Evolutionary conservation across 2,888 invertebrate genomes (phyloP).

Genomic region (Acanthoscelides obtectus): DNA sequence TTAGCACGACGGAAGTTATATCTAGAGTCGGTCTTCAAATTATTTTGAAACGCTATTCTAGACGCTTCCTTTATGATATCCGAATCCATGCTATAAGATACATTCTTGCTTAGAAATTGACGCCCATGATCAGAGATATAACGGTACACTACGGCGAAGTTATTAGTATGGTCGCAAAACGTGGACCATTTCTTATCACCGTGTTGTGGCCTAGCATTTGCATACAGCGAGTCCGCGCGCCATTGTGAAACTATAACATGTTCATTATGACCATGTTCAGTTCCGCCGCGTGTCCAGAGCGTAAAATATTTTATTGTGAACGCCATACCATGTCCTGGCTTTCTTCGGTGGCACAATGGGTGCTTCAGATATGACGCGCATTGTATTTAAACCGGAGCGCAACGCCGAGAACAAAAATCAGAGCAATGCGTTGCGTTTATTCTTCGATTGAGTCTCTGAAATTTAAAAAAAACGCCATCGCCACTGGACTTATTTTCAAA

Average conservation of each 20-base stretch:
- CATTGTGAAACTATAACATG: slow-evolving; percentile 35
- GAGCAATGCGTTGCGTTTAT: too few species aligned
- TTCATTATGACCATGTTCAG: slow-evolving; percentile 38
- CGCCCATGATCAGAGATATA: background rate
- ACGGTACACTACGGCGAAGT: background rate
- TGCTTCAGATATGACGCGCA: background rate
- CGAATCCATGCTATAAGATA: background rate
- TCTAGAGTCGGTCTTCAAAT: too few species aligned
- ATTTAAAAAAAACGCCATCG: too few species aligned
- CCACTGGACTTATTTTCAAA: too few species aligned
- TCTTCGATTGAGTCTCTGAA: too few species aligned
- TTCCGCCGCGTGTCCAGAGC: slow-evolving; percentile 4
- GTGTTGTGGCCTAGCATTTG: slow-evolving; percentile 22
- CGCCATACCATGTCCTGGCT: background rate
- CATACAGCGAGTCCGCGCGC: slow-evolving; percentile 31
- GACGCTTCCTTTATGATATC: background rate
- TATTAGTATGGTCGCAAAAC: background rate
- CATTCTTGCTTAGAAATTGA: background rate
- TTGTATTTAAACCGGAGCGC: background rate
- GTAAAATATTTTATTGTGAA: background rate
- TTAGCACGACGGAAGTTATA: too few species aligned
- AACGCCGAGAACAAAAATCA: background rate
- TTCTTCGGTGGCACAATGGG: background rate
- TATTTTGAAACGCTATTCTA: too few species aligned
- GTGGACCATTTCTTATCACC: background rate